Evolutionary conservation across 2,888 invertebrate genomes (phyloP).

Genomic region (Criorhina ranunculi): DNA sequence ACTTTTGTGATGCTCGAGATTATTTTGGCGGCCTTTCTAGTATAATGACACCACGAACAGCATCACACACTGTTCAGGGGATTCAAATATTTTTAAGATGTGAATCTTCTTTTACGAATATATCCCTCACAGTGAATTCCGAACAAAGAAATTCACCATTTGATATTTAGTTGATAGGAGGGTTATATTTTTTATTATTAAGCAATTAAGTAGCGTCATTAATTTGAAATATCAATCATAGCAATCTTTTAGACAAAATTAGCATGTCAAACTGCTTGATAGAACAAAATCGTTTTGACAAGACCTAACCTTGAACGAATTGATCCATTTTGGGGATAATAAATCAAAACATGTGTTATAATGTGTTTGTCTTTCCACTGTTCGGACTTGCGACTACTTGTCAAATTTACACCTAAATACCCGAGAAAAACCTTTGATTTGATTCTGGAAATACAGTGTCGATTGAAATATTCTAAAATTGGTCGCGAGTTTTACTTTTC

Average conservation of each 20-base stretch:
- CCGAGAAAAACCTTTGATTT: too few relatives aligned
- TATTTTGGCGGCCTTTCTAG: constrained; percentile 11
- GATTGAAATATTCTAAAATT: too few relatives aligned
- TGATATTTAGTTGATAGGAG: neutral
- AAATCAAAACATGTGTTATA: neutral
- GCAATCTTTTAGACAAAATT: constrained; percentile 15
- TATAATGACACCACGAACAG: constrained; percentile 7
- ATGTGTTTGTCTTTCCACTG: too few relatives aligned
- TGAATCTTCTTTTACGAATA: neutral
- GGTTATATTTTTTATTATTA: neutral
- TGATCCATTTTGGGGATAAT: neutral
- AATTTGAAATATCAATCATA: constrained; percentile 1
- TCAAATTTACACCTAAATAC: too few relatives aligned
- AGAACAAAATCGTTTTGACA: neutral
- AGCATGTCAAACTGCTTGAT: constrained; percentile 10
- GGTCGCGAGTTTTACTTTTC: too few relatives aligned
- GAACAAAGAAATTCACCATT: constrained; percentile 7
- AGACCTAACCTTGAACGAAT: constrained; percentile 7
- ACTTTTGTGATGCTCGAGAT: constrained; percentile 1
- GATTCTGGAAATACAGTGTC: too few relatives aligned
- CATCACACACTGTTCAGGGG: neutral
- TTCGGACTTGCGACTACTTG: too few relatives aligned
- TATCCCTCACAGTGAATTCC: neutral
- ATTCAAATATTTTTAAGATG: constrained; percentile 1
- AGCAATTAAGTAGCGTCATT: constrained; percentile 17